phyloP scores from a whole-genome alignment of 2,888 invertebrate genomes.

The Vandiemenella viatica region DNA sequence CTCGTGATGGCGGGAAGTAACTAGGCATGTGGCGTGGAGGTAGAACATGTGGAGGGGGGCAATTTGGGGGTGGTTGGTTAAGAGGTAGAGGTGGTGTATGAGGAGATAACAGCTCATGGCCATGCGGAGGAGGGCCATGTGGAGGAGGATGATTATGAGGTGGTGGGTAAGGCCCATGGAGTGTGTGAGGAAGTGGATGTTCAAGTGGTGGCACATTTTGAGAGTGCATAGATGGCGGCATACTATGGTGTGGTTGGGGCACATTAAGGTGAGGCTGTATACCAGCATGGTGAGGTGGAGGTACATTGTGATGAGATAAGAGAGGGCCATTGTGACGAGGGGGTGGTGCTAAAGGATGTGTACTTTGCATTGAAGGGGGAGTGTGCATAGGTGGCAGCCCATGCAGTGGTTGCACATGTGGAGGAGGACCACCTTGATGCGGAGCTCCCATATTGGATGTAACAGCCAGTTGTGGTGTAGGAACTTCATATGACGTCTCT shows the following conservation, averaged over 20 bases:
- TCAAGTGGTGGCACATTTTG: neutral
- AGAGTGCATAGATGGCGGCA: neutral
- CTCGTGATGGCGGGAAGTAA: no score
- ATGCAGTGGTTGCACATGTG: neutral
- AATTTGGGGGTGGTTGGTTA: constrained; percentile 1
- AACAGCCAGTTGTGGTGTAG: no score
- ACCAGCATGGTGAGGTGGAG: neutral
- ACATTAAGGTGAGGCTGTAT: neutral
- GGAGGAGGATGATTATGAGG: neutral
- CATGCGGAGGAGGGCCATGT: neutral
- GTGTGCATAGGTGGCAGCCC: neutral
- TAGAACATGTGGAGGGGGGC: neutral
- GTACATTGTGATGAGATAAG: no score
- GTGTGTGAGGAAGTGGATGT: neutral
- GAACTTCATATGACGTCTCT: no score
- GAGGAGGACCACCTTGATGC: constrained; percentile 1
- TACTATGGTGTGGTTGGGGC: neutral
- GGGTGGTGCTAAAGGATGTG: neutral
- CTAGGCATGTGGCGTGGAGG: constrained; percentile 2
- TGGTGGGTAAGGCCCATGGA: neutral
- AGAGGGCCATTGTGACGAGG: no score
- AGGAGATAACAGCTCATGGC: neutral
- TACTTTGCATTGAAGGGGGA: neutral
- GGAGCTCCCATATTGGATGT: no score
- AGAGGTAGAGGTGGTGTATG: neutral